Percentiles rank a stretch among this genome's conserved stretches.
Evolutionary conservation across 2,888 invertebrate species (phyloP).

Genomic region (Apocheima hispidaria): DNA sequence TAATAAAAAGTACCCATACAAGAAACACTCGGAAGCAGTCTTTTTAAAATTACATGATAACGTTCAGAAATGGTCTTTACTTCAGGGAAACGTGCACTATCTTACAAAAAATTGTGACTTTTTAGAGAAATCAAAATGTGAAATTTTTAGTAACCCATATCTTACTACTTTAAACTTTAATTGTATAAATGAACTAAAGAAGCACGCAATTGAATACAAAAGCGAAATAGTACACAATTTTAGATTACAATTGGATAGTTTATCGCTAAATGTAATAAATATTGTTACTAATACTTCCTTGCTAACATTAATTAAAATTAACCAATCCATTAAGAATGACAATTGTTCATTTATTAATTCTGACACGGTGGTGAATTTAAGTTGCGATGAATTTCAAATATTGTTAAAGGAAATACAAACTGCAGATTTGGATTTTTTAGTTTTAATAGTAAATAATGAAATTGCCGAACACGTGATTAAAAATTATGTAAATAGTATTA

Average conservation of each 20-base stretch:
- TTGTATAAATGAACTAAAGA: slow-evolving; percentile 51
- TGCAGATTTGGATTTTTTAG: not conserved
- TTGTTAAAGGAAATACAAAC: not conserved
- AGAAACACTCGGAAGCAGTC: slow-evolving; percentile 55
- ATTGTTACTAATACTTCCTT: not conserved
- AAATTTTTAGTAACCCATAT: slow-evolving; percentile 52
- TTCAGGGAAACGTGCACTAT: slow-evolving; percentile 46
- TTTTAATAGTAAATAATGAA: not conserved
- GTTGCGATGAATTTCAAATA: not conserved
- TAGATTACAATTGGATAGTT: not conserved
- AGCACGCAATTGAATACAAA: slow-evolving; percentile 47
- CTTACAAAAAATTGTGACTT: slow-evolving; percentile 49
- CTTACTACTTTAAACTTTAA: slow-evolving; percentile 51
- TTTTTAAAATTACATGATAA: slow-evolving; percentile 57
- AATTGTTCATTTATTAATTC: slow-evolving; percentile 5
- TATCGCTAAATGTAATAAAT: not conserved
- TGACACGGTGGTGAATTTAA: not conserved
- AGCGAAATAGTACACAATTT: slow-evolving; percentile 24
- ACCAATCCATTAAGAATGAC: not conserved
- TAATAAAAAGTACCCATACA: slow-evolving; percentile 44
- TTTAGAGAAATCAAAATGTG: slow-evolving; percentile 52
- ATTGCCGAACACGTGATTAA: not conserved
- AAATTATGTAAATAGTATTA: not conserved
- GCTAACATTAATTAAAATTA: slow-evolving; percentile 10
- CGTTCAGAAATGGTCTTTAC: slow-evolving; percentile 60